phyloP scores from a whole-genome alignment of 2,888 invertebrate species.

The Napeogenes inachia region DNA sequence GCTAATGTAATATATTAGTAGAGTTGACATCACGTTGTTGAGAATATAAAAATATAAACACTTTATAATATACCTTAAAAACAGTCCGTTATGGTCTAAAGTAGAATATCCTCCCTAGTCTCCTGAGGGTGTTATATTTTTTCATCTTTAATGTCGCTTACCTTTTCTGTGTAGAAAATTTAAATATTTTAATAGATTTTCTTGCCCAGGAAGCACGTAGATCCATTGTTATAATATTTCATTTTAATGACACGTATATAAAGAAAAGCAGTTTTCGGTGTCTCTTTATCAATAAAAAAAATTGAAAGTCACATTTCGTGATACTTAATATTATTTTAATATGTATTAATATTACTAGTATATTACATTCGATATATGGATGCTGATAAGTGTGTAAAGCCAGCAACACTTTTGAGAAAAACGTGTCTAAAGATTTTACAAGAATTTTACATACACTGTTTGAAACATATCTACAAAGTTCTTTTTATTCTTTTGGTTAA shows the following conservation, averaged over 20 bases:
- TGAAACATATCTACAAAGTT: no score
- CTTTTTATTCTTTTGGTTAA: no score
- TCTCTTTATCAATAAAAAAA: background rate
- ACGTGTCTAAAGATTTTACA: no score
- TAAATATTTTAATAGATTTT: slow-evolving; percentile 18
- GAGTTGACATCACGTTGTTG: no score
- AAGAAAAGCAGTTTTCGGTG: background rate
- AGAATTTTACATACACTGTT: no score
- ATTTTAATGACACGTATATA: slow-evolving; percentile 17
- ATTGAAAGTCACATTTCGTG: background rate
- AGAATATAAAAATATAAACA: no score
- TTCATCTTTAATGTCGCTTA: slow-evolving; percentile 11
- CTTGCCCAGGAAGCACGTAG: slow-evolving; percentile 9
- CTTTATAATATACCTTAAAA: background rate
- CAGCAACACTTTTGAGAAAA: no score
- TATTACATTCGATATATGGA: no score
- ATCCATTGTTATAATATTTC: slow-evolving; percentile 16
- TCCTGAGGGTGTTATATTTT: slow-evolving; percentile 8
- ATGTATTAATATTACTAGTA: no score
- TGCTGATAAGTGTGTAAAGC: no score
- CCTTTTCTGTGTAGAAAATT: slow-evolving; percentile 12
- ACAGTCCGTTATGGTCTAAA: background rate
- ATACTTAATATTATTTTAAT: no score
- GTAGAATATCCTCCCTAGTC: background rate
- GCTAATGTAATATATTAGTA: no score